phyloP scores from a whole-genome alignment of 2,113 vertebrate species.

The Perognathus longimembris region DNA sequence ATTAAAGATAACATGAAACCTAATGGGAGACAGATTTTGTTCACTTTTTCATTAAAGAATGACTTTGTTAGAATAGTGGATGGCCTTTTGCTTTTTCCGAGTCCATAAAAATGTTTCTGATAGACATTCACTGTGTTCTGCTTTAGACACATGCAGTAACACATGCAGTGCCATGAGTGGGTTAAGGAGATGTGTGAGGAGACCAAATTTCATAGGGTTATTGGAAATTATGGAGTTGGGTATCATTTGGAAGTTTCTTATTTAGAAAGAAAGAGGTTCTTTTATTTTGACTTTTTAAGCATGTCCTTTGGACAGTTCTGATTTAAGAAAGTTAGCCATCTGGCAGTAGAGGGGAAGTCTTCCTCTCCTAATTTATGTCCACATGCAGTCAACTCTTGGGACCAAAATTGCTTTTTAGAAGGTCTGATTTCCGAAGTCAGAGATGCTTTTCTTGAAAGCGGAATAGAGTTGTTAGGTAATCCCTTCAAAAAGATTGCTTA shows the following conservation, averaged over 20 bases:
- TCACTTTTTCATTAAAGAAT: slow-evolving; percentile 67
- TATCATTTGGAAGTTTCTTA: slow-evolving; percentile 12
- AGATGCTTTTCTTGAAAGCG: not conserved
- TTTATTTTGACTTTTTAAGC: not conserved
- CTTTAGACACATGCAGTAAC: slow-evolving; percentile 63
- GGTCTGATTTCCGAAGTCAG: slow-evolving; percentile 18
- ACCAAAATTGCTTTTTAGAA: slow-evolving; percentile 48
- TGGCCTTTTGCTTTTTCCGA: slow-evolving; percentile 69
- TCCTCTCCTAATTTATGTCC: not conserved
- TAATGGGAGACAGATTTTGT: slow-evolving; percentile 4
- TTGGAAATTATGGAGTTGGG: slow-evolving; percentile 12
- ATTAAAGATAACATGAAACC: not conserved
- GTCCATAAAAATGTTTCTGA: slow-evolving; percentile 65
- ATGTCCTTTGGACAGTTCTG: not conserved
- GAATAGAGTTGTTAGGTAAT: not conserved
- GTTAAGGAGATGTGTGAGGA: not conserved
- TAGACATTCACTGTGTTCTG: slow-evolving; percentile 48
- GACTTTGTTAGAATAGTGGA: slow-evolving; percentile 58
- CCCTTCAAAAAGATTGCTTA: not conserved
- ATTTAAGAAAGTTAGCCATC: slow-evolving; percentile 25
- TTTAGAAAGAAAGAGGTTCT: not conserved
- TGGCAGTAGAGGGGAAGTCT: not conserved
- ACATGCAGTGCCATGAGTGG: not conserved
- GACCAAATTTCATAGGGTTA: not conserved
- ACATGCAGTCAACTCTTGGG: not conserved